phyloP scores from a whole-genome alignment of 2,888 invertebrate genomes.

The Melangyna quadrimaculata region DNA sequence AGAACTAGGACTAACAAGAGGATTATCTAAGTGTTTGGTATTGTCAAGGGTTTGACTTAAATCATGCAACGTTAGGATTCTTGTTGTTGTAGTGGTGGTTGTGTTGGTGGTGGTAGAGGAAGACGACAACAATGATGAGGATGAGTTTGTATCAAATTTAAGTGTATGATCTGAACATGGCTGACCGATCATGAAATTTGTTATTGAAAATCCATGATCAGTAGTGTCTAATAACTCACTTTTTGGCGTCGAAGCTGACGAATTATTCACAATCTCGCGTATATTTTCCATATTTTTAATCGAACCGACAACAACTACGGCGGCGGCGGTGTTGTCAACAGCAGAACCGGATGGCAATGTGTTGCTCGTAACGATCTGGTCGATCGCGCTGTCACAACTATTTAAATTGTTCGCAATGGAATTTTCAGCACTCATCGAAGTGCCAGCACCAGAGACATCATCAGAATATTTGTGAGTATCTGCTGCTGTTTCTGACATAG shows the following conservation, averaged over 20 bases:
- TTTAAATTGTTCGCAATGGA: conserved; percentile 74
- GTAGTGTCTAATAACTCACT: conserved; percentile 51
- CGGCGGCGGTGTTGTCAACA: neutral
- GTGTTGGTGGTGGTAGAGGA: conserved; percentile 73
- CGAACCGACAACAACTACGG: conserved; percentile 40
- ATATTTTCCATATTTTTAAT: conserved; percentile 77
- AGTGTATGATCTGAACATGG: conserved; percentile 68
- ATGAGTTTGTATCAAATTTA: conserved; percentile 54
- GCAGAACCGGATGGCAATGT: conserved; percentile 21
- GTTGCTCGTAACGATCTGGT: conserved; percentile 70
- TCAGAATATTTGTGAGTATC: neutral
- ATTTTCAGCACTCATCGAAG: conserved; percentile 48
- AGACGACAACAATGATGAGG: conserved; percentile 75
- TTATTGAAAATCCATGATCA: conserved; percentile 73
- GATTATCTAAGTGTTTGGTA: conserved; percentile 47
- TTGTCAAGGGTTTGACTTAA: conserved; percentile 46
- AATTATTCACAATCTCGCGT: conserved; percentile 77
- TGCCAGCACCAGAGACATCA: conserved; percentile 24
- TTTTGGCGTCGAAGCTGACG: conserved; percentile 4
- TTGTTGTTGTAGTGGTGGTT: conserved; percentile 57
- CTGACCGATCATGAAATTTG: conserved; percentile 60
- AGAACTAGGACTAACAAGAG: conserved; percentile 54
- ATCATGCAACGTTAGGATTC: conserved; percentile 66
- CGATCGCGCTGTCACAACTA: conserved; percentile 76
- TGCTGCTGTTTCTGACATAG: conserved; percentile 51